These are phyloP conservation scores for Sthenelais limicola DNA, from an alignment of 2,888 invertebrate genomes.

Conservation along the genomic window DNA sequence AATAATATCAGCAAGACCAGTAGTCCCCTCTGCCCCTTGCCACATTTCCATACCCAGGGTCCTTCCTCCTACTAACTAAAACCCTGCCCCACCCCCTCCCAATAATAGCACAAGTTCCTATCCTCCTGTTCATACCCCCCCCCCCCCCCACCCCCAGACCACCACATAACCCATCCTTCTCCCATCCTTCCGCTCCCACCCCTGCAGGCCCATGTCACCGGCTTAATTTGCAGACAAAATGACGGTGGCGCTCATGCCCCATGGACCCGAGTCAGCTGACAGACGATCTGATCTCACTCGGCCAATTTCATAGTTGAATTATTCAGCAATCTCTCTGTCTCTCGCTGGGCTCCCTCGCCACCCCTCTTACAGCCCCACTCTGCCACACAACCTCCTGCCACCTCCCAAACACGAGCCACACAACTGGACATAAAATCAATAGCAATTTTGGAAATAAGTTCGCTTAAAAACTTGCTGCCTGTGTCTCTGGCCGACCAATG, in stretches of 20 bases:
- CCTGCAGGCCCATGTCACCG: conserved; percentile 18
- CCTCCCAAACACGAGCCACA: conserved; percentile 2
- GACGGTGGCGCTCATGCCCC: not conserved
- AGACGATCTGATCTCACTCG: conserved; percentile 19
- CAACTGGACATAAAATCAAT: conserved; percentile 38
- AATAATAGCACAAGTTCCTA: too few relatives aligned
- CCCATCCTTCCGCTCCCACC: too few relatives aligned
- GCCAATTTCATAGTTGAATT: conserved; percentile 39
- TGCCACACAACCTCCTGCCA: too few relatives aligned
- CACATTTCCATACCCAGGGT: too few relatives aligned
- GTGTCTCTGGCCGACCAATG: conserved; percentile 11
- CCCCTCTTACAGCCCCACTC: too few relatives aligned
- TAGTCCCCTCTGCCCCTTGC: too few relatives aligned
- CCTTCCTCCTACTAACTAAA: too few relatives aligned
- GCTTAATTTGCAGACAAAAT: conserved; percentile 34
- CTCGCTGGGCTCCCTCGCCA: conserved; percentile 31
- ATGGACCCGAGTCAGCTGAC: not conserved
- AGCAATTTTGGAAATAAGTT: conserved; percentile 43
- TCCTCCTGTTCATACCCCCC: too few relatives aligned
- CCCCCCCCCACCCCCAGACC: too few relatives aligned
- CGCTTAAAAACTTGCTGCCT: conserved; percentile 20
- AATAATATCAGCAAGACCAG: too few relatives aligned
- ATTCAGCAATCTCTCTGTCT: conserved; percentile 20
- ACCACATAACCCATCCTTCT: too few relatives aligned
- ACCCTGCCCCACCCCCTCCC: too few relatives aligned